A percentile compares a stretch with the other conserved stretches of the same genome.
These are phyloP conservation scores for Venturia canescens DNA, from an alignment of 1,140 invertebrate species.

Conservation along the genomic window DNA sequence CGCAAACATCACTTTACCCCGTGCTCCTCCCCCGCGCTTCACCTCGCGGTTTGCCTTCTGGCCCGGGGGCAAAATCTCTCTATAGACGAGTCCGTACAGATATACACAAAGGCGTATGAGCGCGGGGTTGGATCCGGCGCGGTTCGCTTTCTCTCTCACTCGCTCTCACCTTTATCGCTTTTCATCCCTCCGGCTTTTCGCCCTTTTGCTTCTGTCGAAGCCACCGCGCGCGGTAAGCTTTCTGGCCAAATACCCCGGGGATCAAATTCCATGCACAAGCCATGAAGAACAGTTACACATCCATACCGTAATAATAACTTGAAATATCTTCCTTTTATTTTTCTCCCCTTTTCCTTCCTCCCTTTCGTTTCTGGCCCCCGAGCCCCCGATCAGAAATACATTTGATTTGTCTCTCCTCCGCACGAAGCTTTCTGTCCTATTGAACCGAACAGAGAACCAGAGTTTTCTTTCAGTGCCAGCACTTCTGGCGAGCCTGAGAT, in stretches of 20 bases:
- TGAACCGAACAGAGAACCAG: too few species aligned
- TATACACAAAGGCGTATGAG: neutral
- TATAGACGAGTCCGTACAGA: neutral
- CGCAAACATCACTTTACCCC: conserved; percentile 68
- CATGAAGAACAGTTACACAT: conserved; percentile 15
- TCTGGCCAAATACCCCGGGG: conserved; percentile 37
- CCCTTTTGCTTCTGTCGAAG: conserved; percentile 16
- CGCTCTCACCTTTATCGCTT: conserved; percentile 54
- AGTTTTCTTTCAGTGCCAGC: too few species aligned
- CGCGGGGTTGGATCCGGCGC: conserved; percentile 27
- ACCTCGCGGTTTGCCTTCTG: conserved; percentile 23
- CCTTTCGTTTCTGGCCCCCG: too few species aligned
- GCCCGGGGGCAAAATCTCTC: conserved; percentile 39
- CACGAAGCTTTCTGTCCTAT: too few species aligned
- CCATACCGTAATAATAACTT: conserved; percentile 19
- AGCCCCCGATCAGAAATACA: neutral
- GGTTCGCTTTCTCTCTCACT: conserved; percentile 33
- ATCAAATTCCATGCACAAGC: conserved; percentile 26
- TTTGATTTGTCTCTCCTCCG: neutral
- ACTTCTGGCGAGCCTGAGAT: too few species aligned
- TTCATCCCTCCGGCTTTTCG: conserved; percentile 50
- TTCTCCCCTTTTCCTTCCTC: neutral
- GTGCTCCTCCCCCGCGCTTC: neutral
- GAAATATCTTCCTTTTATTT: neutral
- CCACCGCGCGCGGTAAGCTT: neutral